These are phyloP conservation scores for Hoplias malabaricus DNA, from an alignment of 2,113 vertebrate genomes.

Conservation along the genomic window DNA sequence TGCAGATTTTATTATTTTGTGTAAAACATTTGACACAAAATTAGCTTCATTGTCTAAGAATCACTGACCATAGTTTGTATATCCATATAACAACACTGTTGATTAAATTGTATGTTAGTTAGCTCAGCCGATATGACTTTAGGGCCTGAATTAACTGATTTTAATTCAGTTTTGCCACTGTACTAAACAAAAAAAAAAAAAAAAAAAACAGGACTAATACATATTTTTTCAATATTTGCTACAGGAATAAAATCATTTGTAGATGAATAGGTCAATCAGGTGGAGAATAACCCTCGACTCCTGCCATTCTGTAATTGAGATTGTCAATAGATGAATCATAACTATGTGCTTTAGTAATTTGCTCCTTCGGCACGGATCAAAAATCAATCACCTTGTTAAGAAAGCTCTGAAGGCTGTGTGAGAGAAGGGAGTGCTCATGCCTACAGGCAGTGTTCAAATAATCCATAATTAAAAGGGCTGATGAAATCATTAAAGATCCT, in stretches of 20 bases:
- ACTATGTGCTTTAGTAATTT: not conserved
- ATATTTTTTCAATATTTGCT: not conserved
- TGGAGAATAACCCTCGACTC: not conserved
- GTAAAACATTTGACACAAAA: too few species aligned
- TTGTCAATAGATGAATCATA: not conserved
- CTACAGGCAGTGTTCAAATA: not conserved
- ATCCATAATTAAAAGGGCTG: constrained; percentile 8
- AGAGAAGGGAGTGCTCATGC: not conserved
- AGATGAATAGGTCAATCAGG: not conserved
- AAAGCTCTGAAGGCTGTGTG: not conserved
- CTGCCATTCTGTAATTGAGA: not conserved
- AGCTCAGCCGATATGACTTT: too few species aligned
- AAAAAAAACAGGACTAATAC: too few species aligned
- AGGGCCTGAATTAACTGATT: too few species aligned
- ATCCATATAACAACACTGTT: too few species aligned
- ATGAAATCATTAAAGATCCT: constrained; percentile 4
- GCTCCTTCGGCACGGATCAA: not conserved
- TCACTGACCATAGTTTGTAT: too few species aligned
- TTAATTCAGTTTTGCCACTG: too few species aligned
- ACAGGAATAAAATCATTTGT: not conserved
- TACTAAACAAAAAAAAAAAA: too few species aligned
- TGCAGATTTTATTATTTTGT: too few species aligned
- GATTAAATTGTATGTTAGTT: too few species aligned
- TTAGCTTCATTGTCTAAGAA: too few species aligned
- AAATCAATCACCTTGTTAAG: not conserved